phyloP scores from a whole-genome alignment of 1,140 invertebrate genomes.

The Zaprionus kolodkinae region DNA sequence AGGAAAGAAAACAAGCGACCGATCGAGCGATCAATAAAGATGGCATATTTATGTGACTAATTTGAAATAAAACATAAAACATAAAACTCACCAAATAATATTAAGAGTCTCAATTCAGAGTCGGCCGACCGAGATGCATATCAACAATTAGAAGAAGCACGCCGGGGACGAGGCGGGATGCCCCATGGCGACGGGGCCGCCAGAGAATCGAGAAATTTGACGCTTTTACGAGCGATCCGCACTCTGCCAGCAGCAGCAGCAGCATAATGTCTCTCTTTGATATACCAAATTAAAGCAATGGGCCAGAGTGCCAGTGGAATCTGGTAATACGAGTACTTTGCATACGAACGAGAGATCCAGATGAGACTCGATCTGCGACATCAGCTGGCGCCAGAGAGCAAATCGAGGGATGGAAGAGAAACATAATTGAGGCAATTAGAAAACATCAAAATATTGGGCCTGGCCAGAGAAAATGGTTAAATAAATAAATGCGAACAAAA shows the following conservation, averaged over 20 bases:
- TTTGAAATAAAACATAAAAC: constrained; percentile 77
- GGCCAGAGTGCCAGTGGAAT: constrained; percentile 38
- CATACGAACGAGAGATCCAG: constrained; percentile 60
- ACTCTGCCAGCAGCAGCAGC: constrained; percentile 30
- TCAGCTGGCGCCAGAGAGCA: constrained; percentile 28
- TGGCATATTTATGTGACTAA: constrained; percentile 80
- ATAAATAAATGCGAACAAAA: constrained; percentile 69
- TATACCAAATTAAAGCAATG: constrained; percentile 80
- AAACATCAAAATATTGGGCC: constrained; percentile 78
- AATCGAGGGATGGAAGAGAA: constrained; percentile 12
- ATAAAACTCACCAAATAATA: constrained; percentile 80
- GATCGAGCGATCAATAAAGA: constrained; percentile 59
- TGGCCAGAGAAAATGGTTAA: constrained; percentile 66
- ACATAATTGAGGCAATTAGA: constrained; percentile 81
- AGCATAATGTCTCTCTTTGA: constrained; percentile 81
- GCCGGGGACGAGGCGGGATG: constrained; percentile 18
- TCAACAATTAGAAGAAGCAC: constrained; percentile 75
- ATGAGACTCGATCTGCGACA: constrained; percentile 46
- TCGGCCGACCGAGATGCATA: constrained; percentile 62
- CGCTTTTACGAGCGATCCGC: constrained; percentile 70
- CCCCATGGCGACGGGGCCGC: constrained; percentile 56
- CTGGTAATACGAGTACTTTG: constrained; percentile 62
- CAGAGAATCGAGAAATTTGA: constrained; percentile 78
- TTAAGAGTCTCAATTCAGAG: constrained; percentile 58
- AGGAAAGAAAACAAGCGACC: background rate